phyloP scores from a whole-genome alignment of 2,888 invertebrate species.

The Leptopilina myrica region DNA sequence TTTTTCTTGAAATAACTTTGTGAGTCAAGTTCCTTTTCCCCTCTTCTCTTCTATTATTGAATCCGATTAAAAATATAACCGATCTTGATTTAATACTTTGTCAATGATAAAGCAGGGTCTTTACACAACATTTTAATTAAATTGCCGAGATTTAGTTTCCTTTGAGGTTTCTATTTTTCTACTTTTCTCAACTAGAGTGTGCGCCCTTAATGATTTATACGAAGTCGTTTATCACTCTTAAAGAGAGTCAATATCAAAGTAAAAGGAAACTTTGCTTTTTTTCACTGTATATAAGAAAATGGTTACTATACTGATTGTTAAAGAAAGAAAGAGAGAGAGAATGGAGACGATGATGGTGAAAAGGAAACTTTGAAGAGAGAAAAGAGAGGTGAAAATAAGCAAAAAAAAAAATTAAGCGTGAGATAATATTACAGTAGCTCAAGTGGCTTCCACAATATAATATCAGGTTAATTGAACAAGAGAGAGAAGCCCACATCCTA shows the following conservation, averaged over 20 bases:
- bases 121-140: neutral
- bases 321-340: neutral
- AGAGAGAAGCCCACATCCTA: conserved; percentile 69
- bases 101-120: neutral
- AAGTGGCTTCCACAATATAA: conserved; percentile 69
- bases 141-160: neutral
- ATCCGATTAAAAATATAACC: neutral
- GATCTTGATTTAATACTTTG: neutral
- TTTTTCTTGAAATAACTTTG: no score
- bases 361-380: conserved; percentile 32
- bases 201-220: neutral
- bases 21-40: no score
- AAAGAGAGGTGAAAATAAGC: conserved; percentile 43
- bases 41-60: no score
- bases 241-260: conserved; percentile 24
- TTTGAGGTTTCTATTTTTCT: conserved; percentile 12
- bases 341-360: neutral
- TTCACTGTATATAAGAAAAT: neutral
- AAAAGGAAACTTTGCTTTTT: conserved; percentile 28
- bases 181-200: conserved; percentile 6
- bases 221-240: conserved; percentile 25
- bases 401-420: conserved; percentile 9
- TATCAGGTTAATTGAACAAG: conserved; percentile 69
- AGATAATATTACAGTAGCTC: conserved; percentile 45
- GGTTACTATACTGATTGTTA: conserved; percentile 18